Evolutionary conservation across 2,888 invertebrate species (phyloP).

Genomic region (Atherix ibis): DNA sequence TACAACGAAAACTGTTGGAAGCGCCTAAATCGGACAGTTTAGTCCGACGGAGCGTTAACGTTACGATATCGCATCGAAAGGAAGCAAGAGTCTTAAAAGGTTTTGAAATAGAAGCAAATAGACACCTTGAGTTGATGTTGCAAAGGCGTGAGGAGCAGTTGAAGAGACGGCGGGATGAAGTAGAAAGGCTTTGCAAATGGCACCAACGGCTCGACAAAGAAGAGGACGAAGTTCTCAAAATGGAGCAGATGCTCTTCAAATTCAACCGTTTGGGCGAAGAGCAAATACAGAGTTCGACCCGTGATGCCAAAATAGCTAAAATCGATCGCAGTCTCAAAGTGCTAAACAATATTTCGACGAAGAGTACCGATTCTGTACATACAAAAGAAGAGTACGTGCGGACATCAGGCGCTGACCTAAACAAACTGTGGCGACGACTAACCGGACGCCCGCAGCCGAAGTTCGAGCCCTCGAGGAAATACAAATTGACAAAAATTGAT

Average conservation of each 20-base stretch:
- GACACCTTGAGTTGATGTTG: conserved; percentile 20
- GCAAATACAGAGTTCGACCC: conserved; percentile 1
- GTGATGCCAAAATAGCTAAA: conserved; percentile 19
- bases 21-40: no score
- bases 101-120: not conserved
- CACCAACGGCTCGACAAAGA: conserved; percentile 37
- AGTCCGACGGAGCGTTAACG: no score
- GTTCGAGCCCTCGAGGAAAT: conserved; percentile 27
- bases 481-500: conserved; percentile 29
- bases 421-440: conserved; percentile 33
- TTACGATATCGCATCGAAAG: no score
- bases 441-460: conserved; percentile 30
- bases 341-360: conserved; percentile 17
- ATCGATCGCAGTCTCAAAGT: conserved; percentile 23
- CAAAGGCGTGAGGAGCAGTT: conserved; percentile 35
- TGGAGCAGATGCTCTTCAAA: conserved; percentile 29
- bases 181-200: conserved; percentile 37
- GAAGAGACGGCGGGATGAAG: conserved; percentile 33
- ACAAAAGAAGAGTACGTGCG: conserved; percentile 19
- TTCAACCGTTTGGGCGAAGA: conserved; percentile 13
- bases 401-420: conserved; percentile 28
- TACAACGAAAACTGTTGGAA: no score
- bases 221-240: conserved; percentile 35
- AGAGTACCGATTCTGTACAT: not conserved
- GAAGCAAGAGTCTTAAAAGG: no score